Evolutionary conservation across 2,888 invertebrate genomes (phyloP).

Genomic region (Dryobota labecula): DNA sequence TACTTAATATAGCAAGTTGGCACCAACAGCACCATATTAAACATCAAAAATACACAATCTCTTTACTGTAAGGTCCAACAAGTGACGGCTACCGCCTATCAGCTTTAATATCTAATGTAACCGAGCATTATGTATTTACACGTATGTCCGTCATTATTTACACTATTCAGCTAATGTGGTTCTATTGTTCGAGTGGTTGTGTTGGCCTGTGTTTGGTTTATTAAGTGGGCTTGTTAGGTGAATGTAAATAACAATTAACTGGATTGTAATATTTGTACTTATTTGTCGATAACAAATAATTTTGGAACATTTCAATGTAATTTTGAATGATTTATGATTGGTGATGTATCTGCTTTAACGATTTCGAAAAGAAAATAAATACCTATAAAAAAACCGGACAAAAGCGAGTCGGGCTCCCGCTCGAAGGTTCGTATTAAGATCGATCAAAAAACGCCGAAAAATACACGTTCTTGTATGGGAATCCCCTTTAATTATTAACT

Average conservation of each 20-base stretch:
- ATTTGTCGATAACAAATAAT: background rate
- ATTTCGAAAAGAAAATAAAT: too few species aligned
- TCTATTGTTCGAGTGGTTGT: slow-evolving; percentile 2
- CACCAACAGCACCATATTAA: background rate
- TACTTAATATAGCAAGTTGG: slow-evolving; percentile 5
- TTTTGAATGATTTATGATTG: too few species aligned
- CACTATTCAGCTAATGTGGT: slow-evolving; percentile 51
- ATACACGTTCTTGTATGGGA: too few species aligned
- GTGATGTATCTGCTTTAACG: too few species aligned
- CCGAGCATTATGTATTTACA: slow-evolving; percentile 38
- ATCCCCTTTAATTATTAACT: too few species aligned
- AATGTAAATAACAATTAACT: background rate
- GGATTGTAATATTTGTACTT: background rate
- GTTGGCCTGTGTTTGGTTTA: background rate
- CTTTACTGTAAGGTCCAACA: slow-evolving; percentile 32
- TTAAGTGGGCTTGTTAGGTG: background rate
- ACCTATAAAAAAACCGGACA: too few species aligned
- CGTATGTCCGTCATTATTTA: slow-evolving; percentile 42
- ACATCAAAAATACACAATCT: slow-evolving; percentile 18
- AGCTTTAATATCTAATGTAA: slow-evolving; percentile 44
- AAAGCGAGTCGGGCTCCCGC: too few species aligned
- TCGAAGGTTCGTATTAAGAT: too few species aligned
- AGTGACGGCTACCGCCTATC: slow-evolving; percentile 46
- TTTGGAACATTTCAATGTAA: background rate
- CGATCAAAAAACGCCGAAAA: too few species aligned